Conservation (phyloP, 2,888 invertebrate genomes). For the Onthophagus sagittarius region DNA sequence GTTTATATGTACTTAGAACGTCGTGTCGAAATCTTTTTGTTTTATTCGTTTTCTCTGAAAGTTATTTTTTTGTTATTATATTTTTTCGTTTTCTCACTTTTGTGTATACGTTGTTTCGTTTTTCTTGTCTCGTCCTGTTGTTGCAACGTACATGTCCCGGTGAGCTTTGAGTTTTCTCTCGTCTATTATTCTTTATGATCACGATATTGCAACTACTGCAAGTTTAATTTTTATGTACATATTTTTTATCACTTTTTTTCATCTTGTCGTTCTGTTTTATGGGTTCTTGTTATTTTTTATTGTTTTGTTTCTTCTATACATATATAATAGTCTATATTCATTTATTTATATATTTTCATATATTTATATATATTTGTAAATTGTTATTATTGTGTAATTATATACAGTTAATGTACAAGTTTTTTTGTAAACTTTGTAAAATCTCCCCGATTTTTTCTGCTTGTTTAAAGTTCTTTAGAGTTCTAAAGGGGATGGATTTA, state of each 20-base stretch:
- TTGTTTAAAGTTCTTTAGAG: not conserved
- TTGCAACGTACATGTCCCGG: slow-evolving; percentile 41
- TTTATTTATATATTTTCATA: slow-evolving; percentile 41
- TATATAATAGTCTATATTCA: slow-evolving; percentile 23
- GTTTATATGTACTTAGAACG: slow-evolving; percentile 21
- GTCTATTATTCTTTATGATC: slow-evolving; percentile 34
- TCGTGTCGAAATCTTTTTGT: not conserved
- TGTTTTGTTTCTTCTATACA: slow-evolving; percentile 30
- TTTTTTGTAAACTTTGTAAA: slow-evolving; percentile 7
- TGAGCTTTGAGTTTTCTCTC: slow-evolving; percentile 24
- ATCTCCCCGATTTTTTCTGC: not conserved
- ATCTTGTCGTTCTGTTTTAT: slow-evolving; percentile 20
- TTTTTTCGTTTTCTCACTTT: slow-evolving; percentile 5
- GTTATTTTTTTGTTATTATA: not conserved
- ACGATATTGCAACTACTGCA: slow-evolving; percentile 35
- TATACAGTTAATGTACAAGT: slow-evolving; percentile 31
- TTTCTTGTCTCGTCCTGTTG: not conserved
- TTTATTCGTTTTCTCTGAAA: not conserved
- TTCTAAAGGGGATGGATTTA: not conserved
- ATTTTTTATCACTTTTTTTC: not conserved
- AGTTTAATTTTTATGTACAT: slow-evolving; percentile 27
- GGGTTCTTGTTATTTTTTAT: slow-evolving; percentile 43
- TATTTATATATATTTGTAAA: slow-evolving; percentile 40
- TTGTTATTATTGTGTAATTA: slow-evolving; percentile 9
- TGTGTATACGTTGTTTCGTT: slow-evolving; percentile 8